Conservation (phyloP, 2,888 invertebrate species). For the Cheilosia vulpina region DNA sequence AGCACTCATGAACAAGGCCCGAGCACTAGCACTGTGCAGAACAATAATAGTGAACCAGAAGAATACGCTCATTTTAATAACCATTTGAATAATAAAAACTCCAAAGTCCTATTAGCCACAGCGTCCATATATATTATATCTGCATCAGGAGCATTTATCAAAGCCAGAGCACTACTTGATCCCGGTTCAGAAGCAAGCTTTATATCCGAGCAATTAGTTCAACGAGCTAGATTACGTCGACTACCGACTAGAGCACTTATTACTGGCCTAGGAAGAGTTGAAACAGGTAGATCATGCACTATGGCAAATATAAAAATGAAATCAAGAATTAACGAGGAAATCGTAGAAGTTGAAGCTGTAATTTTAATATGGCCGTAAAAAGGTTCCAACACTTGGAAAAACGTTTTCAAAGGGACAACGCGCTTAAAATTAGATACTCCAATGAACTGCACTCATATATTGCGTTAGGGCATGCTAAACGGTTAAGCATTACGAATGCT, state of each 20-base stretch:
- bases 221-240: neutral
- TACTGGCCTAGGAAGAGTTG: neutral
- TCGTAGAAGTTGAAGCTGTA: no score
- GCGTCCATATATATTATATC: neutral
- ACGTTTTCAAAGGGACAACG: no score
- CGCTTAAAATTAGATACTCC: no score
- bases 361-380: no score
- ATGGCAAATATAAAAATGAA: no score
- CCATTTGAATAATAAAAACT: neutral
- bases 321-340: no score
- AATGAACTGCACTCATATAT: no score
- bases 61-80: neutral
- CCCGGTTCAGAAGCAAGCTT: neutral
- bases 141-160: neutral
- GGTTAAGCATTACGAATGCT: neutral
- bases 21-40: neutral
- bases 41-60: neutral
- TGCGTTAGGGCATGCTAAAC: neutral
- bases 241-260: neutral
- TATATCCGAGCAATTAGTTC: neutral
- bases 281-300: no score
- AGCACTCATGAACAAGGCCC: no score
- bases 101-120: neutral
- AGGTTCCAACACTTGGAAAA: no score
- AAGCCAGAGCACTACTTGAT: neutral